Evolutionary conservation across 2,888 invertebrate genomes (phyloP), one percentile per base, ranked within the genome.

Genomic region (Hermaeophaga mercurialis): DNA sequence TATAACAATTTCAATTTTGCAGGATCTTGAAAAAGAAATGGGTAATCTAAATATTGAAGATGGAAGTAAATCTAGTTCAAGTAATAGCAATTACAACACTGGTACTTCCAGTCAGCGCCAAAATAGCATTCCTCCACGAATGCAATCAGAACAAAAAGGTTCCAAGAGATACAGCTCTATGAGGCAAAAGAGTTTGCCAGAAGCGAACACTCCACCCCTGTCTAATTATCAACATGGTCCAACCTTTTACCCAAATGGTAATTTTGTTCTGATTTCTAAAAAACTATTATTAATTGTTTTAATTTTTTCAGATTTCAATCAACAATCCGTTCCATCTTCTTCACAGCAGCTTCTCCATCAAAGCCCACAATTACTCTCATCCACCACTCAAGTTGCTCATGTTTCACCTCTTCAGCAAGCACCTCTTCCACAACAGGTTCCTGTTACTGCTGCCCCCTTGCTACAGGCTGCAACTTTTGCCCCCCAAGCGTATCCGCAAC

Each of bases 121-220:
- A 52, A 72, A 70, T n/a, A 75, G 75, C 54, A 72, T 77, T 6
- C 78, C 77, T 0, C 78, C 77, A 1, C 73, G 78, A 53, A 60
- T 78, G 36, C 69, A 66, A 26, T 72, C 74, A 31, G 76, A 75
- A 55, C 77, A 73, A 54, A 77, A 77, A 59, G 82, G 83, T 11
- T 81, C 82, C 55, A 85, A 85, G 65, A 76, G 84, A 9, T 85
- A 85, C 75, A 83, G 83, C 64, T 72, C 72, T 1, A 72, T 73
- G 59, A 65, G 85, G 26, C 85, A 85, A 66, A 76, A 85, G 11
- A 84, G 84, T 1, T 75, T 85, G 22, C 83, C 83, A 1, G 85
- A 85, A 55, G 75, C 81, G 4, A 70, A 70, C 12, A 72, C 72
- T 12, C 74, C 77, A 17, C 74, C 76, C 1, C 3, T 58, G 15